Conservation (phyloP, 2,888 invertebrate genomes). For the Clusia tigrina region DNA sequence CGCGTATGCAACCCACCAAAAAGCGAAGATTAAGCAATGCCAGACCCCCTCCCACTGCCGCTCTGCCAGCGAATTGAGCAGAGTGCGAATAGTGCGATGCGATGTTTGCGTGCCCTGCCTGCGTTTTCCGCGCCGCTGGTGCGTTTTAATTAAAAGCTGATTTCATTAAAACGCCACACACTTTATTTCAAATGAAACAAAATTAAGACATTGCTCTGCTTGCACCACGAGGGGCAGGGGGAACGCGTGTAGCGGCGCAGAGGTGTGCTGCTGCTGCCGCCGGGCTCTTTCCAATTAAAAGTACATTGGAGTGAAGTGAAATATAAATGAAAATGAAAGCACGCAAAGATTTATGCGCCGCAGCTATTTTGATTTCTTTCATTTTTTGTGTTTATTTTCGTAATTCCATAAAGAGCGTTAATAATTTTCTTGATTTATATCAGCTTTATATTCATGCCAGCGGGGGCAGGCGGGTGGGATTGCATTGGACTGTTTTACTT, state of each 20-base stretch:
- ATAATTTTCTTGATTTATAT: neutral
- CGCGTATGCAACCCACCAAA: too few relatives aligned
- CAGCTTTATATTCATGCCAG: neutral
- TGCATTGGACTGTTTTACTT: too few relatives aligned
- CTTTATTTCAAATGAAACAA: neutral
- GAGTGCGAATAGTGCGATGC: too few relatives aligned
- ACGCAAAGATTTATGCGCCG: neutral
- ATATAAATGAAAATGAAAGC: too few relatives aligned
- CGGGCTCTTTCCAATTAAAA: too few relatives aligned
- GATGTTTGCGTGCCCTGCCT: too few relatives aligned
- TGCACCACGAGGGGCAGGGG: neutral
- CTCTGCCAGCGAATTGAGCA: too few relatives aligned
- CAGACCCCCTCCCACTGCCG: too few relatives aligned
- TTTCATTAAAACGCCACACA: neutral
- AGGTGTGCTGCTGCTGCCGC: too few relatives aligned
- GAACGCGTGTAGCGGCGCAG: neutral
- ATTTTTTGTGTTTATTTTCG: neutral
- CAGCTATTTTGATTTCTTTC: too few relatives aligned
- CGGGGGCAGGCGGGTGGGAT: neutral
- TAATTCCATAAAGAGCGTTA: neutral
- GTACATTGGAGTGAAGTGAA: too few relatives aligned
- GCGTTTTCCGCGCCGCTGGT: neutral
- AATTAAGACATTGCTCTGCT: constrained; percentile 1
- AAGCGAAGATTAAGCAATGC: too few relatives aligned
- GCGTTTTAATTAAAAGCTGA: constrained; percentile 9